Evolutionary conservation across 2,113 vertebrate genomes (phyloP).

Genomic region (Chroicocephalus ridibundus): DNA sequence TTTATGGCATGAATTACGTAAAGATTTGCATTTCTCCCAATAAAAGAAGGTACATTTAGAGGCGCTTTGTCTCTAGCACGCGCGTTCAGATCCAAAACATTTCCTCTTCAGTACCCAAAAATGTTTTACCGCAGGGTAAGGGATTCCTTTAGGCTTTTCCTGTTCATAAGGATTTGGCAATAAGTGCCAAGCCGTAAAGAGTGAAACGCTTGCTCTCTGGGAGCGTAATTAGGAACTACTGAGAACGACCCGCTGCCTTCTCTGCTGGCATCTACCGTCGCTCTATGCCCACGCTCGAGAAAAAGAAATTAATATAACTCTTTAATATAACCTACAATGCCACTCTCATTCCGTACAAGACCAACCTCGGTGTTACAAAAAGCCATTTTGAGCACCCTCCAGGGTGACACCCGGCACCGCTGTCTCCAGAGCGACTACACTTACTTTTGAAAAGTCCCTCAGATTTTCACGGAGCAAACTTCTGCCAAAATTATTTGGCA

Average conservation of each 20-base stretch:
- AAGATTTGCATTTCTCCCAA: background rate
- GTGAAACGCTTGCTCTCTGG: background rate
- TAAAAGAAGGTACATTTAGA: background rate
- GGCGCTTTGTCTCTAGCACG: background rate
- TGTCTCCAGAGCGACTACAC: background rate
- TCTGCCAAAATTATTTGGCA: background rate
- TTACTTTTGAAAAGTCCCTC: background rate
- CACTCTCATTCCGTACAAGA: background rate
- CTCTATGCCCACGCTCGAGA: background rate
- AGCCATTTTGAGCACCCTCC: background rate
- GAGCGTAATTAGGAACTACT: background rate
- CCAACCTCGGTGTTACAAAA: background rate
- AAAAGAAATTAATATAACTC: background rate
- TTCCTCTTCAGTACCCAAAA: background rate
- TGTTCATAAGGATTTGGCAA: background rate
- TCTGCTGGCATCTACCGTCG: background rate
- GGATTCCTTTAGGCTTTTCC: background rate
- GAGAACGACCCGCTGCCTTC: background rate
- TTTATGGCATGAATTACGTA: background rate
- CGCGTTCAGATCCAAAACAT: background rate
- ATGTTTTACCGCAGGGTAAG: background rate
- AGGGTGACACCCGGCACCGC: background rate
- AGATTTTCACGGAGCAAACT: accelerated
- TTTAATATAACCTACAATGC: background rate
- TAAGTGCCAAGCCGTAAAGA: background rate